Percentiles rank a stretch among this genome's conserved stretches.
Evolutionary conservation across 1,140 invertebrate species (phyloP).

Genomic region (Pseudobourletiella spinata): DNA sequence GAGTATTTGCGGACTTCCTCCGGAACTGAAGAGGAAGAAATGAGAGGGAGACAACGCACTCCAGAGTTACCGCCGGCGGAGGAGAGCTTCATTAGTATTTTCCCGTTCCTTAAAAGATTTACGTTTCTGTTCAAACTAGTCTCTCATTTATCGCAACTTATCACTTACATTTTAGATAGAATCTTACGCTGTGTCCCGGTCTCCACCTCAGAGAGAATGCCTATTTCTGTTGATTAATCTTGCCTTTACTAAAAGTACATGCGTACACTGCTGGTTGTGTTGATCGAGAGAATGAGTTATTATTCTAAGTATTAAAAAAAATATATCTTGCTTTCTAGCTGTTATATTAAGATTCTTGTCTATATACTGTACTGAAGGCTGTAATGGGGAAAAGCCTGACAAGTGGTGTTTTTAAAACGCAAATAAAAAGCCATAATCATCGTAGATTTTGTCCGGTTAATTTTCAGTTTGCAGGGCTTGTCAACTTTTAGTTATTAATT

Average conservation of each 20-base stretch:
- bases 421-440: too few species aligned
- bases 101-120: background rate
- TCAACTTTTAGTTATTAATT: too few species aligned
- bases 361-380: too few species aligned
- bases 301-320: background rate
- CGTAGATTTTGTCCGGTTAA: too few species aligned
- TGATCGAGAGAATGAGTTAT: background rate
- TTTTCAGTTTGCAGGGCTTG: too few species aligned
- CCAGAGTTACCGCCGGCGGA: background rate
- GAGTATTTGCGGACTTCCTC: background rate
- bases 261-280: background rate
- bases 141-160: background rate
- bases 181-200: background rate
- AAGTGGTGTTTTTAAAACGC: too few species aligned
- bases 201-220: too few species aligned
- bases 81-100: background rate
- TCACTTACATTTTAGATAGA: background rate
- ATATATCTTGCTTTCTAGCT: background rate
- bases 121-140: background rate
- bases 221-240: too few species aligned
- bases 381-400: too few species aligned
- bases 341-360: background rate
- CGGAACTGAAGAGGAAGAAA: background rate
- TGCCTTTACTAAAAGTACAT: background rate
- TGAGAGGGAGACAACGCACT: background rate